Evolutionary conservation across 2,888 invertebrate species (phyloP).

Genomic region (Caenorhabditis uteleia): DNA sequence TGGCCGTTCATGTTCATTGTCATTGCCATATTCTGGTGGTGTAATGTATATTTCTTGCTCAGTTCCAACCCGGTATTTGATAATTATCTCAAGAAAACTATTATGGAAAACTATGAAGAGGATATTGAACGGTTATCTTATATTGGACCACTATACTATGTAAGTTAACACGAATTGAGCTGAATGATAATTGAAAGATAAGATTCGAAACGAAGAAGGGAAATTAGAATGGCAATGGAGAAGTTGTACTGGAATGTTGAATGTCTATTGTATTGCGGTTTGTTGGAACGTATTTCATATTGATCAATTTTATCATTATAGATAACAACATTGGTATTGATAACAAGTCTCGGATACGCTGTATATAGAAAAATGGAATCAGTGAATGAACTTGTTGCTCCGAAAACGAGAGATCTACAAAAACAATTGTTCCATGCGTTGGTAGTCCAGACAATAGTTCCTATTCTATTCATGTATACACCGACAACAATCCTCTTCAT

Average conservation of each 20-base stretch:
- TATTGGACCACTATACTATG: constrained; percentile 29
- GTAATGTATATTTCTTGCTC: constrained; percentile 21
- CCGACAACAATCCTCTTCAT: too few relatives aligned
- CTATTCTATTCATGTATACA: too few relatives aligned
- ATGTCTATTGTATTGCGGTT: too few relatives aligned
- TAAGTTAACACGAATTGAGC: background rate
- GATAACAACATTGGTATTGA: constrained; percentile 21
- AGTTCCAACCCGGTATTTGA: constrained; percentile 12
- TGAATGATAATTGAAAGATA: too few relatives aligned
- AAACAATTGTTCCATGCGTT: too few relatives aligned
- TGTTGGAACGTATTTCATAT: too few relatives aligned
- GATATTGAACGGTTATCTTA: constrained; percentile 19
- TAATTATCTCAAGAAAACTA: constrained; percentile 16
- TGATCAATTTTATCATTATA: too few relatives aligned
- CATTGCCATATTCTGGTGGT: constrained; percentile 25
- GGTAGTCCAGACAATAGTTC: too few relatives aligned
- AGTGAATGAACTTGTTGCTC: too few relatives aligned
- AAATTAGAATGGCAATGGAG: constrained; percentile 16
- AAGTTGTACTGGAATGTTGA: constrained; percentile 24
- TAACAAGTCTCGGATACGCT: constrained; percentile 14
- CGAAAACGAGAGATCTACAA: too few relatives aligned
- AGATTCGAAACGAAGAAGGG: constrained; percentile 9
- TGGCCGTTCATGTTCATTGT: constrained; percentile 14
- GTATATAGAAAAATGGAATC: constrained; percentile 26
- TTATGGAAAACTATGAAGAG: constrained; percentile 18